These are phyloP conservation scores for Phrynocephalus forsythii DNA, from an alignment of 2,797 vertebrate genomes.

Conservation along the genomic window DNA sequence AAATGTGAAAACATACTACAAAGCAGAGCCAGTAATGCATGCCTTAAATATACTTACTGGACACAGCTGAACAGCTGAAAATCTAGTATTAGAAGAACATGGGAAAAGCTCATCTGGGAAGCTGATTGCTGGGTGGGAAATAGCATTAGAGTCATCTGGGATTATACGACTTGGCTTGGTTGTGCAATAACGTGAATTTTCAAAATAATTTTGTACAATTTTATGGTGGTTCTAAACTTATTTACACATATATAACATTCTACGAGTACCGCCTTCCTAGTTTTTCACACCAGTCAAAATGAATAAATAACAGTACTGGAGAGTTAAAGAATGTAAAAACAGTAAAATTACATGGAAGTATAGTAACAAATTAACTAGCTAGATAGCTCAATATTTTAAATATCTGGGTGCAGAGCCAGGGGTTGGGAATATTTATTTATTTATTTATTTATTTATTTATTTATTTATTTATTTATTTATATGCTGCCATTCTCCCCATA, in stretches of 20 bases:
- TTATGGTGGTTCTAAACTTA: neutral
- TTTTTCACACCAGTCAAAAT: neutral
- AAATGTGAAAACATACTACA: slow-evolving; percentile 7
- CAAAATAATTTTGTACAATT: neutral
- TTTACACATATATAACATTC: neutral
- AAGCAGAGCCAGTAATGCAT: slow-evolving; percentile 14
- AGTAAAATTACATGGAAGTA: too few species aligned
- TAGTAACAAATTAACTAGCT: too few species aligned
- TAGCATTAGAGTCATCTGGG: neutral
- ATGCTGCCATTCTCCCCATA: too few species aligned
- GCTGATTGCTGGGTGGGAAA: neutral
- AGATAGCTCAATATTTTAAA: too few species aligned
- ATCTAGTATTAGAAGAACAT: slow-evolving; percentile 15
- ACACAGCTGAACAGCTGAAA: slow-evolving; percentile 27
- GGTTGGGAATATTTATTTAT: too few species aligned
- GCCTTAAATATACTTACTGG: slow-evolving; percentile 23
- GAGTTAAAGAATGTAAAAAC: too few species aligned
- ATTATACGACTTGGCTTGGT: neutral
- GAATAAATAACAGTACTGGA: neutral
- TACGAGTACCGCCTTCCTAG: neutral
- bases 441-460: too few species aligned
- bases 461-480: too few species aligned
- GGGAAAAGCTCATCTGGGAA: slow-evolving; percentile 2
- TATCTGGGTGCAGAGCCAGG: too few species aligned
- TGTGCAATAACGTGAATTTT: neutral